Evolutionary conservation across 1,140 invertebrate genomes (phyloP), one percentile per base, ranked within the genome.

Genomic region (Drosophila pruinosa): DNA sequence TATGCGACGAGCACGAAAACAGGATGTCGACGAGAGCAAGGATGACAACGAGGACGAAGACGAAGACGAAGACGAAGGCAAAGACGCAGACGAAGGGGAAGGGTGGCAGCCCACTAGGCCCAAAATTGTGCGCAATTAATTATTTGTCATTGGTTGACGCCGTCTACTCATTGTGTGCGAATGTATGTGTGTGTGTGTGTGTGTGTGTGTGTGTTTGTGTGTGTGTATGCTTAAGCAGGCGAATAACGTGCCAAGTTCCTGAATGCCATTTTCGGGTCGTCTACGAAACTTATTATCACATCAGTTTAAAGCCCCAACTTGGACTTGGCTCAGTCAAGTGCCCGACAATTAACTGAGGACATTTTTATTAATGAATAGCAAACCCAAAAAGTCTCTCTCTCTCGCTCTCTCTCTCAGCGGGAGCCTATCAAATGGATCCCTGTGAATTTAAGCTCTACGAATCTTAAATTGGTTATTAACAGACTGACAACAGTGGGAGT

Each of bases 121-220:
- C 57, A 53, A 78, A 79, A 78, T 48, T 82, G 79, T 83, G 65
- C 80, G 72, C 79, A 83, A 83, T 83, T 83, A 83, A 83, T 83
- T 83, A 83, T 83, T 83, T 83, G 79, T 83, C 79, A 82, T 82
- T 78, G 79, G 78, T 78, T 81, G 75, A 69, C 65, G 65, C 59
- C 67, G 67, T 48, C 50, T 56, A 17, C 12, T 15, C 10, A 12
- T n/a, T n/a, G 8, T 34, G 6, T 22, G 26, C 61, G 17, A 22
- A 12, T 62, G 26, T 19, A 1, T 48, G 2, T 19, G 1, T 19
- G 21, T 57, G 34, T 70, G 4, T 36, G 22, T 64, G 12, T 65
- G 36, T 31, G 5, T 43, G 26, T 36, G 3, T 50, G 5, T 43
- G 12, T 31, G 12, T 10, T n/a, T 48, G 3, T 56, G 17, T 62